Evolutionary conservation across 2,888 invertebrate species (phyloP).

Genomic region (Parnassius orleans): DNA sequence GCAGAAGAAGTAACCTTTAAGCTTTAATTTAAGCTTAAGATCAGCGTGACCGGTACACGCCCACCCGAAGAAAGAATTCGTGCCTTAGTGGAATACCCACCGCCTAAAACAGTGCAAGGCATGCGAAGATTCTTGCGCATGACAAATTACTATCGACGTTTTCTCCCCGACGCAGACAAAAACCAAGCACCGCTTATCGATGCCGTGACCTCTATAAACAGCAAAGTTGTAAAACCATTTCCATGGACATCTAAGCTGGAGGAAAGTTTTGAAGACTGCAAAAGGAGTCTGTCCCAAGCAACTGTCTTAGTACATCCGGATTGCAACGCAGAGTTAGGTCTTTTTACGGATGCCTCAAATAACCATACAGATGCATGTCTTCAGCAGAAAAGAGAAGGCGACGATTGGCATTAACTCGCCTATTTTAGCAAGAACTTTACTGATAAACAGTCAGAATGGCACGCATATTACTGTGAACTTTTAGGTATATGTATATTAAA

Average conservation of each 20-base stretch:
- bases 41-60: background rate
- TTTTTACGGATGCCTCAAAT: background rate
- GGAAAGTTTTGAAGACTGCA: background rate
- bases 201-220: background rate
- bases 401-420: background rate
- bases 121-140: background rate
- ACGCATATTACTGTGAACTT: constrained; percentile 33
- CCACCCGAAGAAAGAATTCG: background rate
- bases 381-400: background rate
- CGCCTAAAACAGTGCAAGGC: background rate
- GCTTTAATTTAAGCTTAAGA: background rate
- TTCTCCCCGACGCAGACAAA: background rate
- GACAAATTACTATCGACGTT: background rate
- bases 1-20: background rate
- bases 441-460: constrained; percentile 1
- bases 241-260: background rate
- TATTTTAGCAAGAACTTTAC: background rate
- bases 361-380: background rate
- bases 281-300: background rate
- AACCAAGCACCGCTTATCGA: background rate
- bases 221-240: background rate
- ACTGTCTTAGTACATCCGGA: background rate
- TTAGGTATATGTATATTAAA: constrained; percentile 32
- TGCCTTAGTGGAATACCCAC: background rate
- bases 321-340: background rate